Conservation (phyloP, 2,888 invertebrate genomes). For the Ganaspis brasiliensis region DNA sequence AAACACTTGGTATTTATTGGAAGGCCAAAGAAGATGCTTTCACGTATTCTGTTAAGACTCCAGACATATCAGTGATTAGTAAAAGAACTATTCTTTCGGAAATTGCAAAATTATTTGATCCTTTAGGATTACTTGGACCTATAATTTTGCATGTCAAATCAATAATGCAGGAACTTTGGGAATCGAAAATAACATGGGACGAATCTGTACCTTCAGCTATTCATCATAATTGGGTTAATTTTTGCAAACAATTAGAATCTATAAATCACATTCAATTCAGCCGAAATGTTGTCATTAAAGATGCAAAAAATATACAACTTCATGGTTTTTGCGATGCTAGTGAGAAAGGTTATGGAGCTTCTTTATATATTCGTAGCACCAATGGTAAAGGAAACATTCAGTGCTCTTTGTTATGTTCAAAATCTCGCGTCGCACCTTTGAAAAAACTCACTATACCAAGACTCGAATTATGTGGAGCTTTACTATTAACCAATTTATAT, state of each 20-base stretch:
- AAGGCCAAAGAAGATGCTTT: constrained; percentile 51
- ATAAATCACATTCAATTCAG: constrained; percentile 46
- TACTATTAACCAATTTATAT: constrained; percentile 46
- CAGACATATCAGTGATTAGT: constrained; percentile 27
- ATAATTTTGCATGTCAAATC: constrained; percentile 57
- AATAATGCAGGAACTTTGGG: constrained; percentile 60
- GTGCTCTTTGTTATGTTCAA: constrained; percentile 26
- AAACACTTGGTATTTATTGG: constrained; percentile 55
- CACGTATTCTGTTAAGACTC: constrained; percentile 49
- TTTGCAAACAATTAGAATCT: constrained; percentile 54
- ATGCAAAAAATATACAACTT: constrained; percentile 47
- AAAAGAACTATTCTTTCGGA: constrained; percentile 57
- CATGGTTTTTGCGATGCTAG: constrained; percentile 64
- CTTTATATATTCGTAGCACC: constrained; percentile 43
- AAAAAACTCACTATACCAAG: constrained; percentile 39
- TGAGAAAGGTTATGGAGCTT: constrained; percentile 58
- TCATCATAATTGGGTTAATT: constrained; percentile 53
- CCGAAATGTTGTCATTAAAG: constrained; percentile 48
- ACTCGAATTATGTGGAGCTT: constrained; percentile 47
- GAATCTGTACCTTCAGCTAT: constrained; percentile 55
- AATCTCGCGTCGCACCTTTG: constrained; percentile 50
- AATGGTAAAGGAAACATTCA: neutral
- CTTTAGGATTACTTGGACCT: constrained; percentile 59
- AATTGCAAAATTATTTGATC: constrained; percentile 61
- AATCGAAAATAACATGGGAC: constrained; percentile 56